These are phyloP conservation scores for Zaprionus vittiger DNA, from an alignment of 1,140 invertebrate species.

Conservation along the genomic window DNA sequence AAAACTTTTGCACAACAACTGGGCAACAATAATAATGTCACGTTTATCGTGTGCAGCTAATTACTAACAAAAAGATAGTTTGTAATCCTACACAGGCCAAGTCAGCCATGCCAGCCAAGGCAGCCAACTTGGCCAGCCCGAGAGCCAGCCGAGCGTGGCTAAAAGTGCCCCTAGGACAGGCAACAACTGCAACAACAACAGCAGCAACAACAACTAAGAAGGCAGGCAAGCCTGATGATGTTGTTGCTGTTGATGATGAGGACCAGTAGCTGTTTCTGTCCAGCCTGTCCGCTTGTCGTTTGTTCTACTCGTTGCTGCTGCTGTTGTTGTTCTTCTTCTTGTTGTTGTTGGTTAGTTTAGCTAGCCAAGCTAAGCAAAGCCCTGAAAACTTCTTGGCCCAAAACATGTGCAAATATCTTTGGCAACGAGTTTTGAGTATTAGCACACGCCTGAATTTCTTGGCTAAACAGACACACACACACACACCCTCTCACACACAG, in stretches of 20 bases:
- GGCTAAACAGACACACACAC: constrained; percentile 40
- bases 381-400: constrained; percentile 60
- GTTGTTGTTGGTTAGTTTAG: constrained; percentile 47
- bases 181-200: neutral
- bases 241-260: constrained; percentile 40
- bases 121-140: constrained; percentile 30
- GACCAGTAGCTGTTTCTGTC: constrained; percentile 60
- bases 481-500: constrained; percentile 8
- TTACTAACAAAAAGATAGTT: constrained; percentile 83
- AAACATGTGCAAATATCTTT: constrained; percentile 79
- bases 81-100: constrained; percentile 69
- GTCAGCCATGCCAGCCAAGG: constrained; percentile 26
- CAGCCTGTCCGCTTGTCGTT: constrained; percentile 29
- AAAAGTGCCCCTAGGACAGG: constrained; percentile 70
- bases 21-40: constrained; percentile 82
- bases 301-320: constrained; percentile 22
- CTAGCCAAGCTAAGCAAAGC: constrained; percentile 38
- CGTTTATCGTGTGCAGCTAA: constrained; percentile 82
- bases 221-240: constrained; percentile 22
- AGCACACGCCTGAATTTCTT: constrained; percentile 77
- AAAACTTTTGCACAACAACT: constrained; percentile 72
- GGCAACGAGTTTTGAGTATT: constrained; percentile 67
- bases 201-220: neutral
- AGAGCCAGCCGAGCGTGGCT: constrained; percentile 68
- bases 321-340: constrained; percentile 1